Conservation (phyloP, 2,888 invertebrate species). For the Sepioteuthis lessoniana region DNA sequence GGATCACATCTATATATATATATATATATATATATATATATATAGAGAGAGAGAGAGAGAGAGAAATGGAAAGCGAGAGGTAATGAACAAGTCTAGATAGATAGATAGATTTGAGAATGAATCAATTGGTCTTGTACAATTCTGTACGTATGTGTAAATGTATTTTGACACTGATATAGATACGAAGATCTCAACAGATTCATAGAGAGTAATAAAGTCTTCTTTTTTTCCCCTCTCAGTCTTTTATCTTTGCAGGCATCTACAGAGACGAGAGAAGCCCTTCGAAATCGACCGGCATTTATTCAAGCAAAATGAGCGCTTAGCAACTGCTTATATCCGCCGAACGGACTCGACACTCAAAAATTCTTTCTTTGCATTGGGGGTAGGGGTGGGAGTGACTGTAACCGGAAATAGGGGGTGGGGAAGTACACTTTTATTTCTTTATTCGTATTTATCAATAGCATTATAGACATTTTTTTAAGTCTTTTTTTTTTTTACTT, state of each 20-base stretch:
- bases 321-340: slow-evolving; percentile 14
- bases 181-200: background rate
- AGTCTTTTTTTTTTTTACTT: background rate
- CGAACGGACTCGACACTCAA: background rate
- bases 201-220: background rate
- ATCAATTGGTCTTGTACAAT: too few species aligned
- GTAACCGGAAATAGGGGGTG: background rate
- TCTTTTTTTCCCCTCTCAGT: background rate
- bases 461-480: background rate
- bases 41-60: too few species aligned
- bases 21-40: too few species aligned
- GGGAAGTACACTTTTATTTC: background rate
- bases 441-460: background rate
- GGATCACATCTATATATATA: too few species aligned
- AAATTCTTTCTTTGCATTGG: background rate
- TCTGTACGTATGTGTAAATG: too few species aligned
- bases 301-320: background rate
- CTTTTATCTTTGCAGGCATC: background rate
- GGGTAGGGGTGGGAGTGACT: background rate
- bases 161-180: background rate
- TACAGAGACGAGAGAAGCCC: background rate
- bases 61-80: too few species aligned
- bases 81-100: too few species aligned
- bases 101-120: too few species aligned
- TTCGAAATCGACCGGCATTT: background rate